Percentiles rank a stretch among this genome's conserved stretches.
Conservation (phyloP, 2,888 invertebrate species). For the Allacma fusca region DNA sequence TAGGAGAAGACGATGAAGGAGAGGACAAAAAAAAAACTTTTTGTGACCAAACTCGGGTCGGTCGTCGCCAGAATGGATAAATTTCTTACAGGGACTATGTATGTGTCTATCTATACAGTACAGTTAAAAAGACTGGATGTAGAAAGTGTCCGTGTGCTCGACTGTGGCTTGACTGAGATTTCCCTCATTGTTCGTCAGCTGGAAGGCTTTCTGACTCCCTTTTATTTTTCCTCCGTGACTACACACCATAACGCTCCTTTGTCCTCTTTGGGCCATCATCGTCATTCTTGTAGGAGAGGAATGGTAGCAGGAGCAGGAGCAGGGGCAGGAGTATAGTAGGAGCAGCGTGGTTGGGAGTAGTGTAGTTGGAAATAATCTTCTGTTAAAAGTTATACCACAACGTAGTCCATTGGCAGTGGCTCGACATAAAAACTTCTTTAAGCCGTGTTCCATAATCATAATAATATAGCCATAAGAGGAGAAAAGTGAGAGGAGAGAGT, state of each 20-base stretch:
- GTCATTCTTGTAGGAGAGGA: background rate
- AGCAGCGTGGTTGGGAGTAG: background rate
- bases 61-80: background rate
- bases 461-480: slow-evolving; percentile 6
- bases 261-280: slow-evolving; percentile 30
- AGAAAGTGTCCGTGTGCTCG: background rate
- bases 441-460: background rate
- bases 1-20: background rate
- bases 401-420: background rate
- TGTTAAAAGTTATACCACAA: slow-evolving; percentile 19
- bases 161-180: slow-evolving; percentile 6
- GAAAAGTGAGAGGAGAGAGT: background rate
- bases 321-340: too few species aligned
- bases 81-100: background rate
- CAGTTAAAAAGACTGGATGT: background rate
- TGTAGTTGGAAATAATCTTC: background rate
- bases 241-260: slow-evolving; percentile 36
- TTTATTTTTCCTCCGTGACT: slow-evolving; percentile 32
- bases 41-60: background rate
- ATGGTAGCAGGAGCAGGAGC: slow-evolving; percentile 2
- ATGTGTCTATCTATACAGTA: too few species aligned
- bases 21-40: slow-evolving; percentile 15
- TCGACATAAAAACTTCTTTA: background rate
- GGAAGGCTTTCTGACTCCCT: slow-evolving; percentile 18
- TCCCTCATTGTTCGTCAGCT: slow-evolving; percentile 26